Base-by-base conservation (phyloP, 2,888 invertebrate species). In the Craniophora ligustri region DNA sequence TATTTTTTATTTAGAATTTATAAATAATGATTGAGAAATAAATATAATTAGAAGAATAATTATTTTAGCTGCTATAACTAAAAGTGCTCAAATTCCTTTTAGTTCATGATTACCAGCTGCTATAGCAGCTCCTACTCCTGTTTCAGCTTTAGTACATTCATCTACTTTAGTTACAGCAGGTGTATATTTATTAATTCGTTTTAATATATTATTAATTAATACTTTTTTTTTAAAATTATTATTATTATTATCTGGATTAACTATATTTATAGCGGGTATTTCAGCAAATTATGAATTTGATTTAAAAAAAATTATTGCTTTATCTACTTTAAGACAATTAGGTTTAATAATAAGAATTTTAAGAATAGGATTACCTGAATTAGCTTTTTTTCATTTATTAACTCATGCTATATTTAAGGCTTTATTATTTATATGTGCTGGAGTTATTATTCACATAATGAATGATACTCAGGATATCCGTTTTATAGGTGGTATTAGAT, bases 51-150 rank as follows among this genome's bases (percentile, higher is more conserved):
- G 82, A 0, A 6, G 69, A n/a, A 88, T 94, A 75, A 79, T 94
- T 63, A 87, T 91, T 80, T 85, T 94, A 70, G 95, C 95, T 0
- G 93, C 94, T 45, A 95, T 96, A 90, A 96, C 96, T 57, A 97
- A 97, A 88, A 97, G 96, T 70, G 97, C 96, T 80, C 96, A 97
- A 87, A 95, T 97, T 94, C 96, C 97, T 38, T 97, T 97, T 95
- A 96, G 96, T 61, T 94, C 96, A 36, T 97, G 96, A 75, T 86
- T 96, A 40, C 97, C 97, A 0, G 95, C 95, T 0, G 96, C 96
- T 34, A 97, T 97, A 86, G 95, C 96, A 0, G 96, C 96, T 35
- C 96, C 96, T 26, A 97, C 96, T 0, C 96, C 96, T 7, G 95
- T 96, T 49, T 96, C 96, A n/a, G 94, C 96, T 57, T 94, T 96